phyloP scores from a whole-genome alignment of 1,140 invertebrate species.

The Drosophila ficusphila region DNA sequence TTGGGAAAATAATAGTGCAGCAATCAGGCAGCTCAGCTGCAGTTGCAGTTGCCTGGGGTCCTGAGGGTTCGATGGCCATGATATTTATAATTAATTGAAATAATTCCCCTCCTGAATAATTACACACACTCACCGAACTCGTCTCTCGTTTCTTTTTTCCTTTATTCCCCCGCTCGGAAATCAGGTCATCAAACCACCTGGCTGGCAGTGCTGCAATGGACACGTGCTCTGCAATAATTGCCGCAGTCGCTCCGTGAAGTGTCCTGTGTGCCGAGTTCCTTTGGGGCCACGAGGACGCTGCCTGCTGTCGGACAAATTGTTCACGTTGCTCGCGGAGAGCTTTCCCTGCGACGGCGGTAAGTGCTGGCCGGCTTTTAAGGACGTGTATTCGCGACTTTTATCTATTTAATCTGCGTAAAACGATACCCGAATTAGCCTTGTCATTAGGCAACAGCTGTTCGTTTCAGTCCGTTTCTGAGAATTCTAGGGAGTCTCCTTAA shows the following conservation, averaged over 20 bases:
- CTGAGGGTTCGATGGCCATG: neutral
- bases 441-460: conserved; percentile 50
- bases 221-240: conserved; percentile 84
- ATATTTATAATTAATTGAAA: conserved; percentile 34
- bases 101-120: conserved; percentile 28
- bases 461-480: neutral
- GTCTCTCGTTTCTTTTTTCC: neutral
- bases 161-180: conserved; percentile 9
- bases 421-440: conserved; percentile 57
- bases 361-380: conserved; percentile 20
- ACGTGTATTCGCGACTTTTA: conserved; percentile 17
- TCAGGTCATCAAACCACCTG: conserved; percentile 84
- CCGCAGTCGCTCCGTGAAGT: conserved; percentile 83
- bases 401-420: conserved; percentile 35
- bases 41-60: neutral
- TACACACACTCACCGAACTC: conserved; percentile 7
- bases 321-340: conserved; percentile 83
- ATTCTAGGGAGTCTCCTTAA: neutral
- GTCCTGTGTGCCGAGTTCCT: conserved; percentile 84
- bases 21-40: conserved; percentile 15
- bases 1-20: conserved; percentile 7
- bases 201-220: conserved; percentile 85
- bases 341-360: conserved; percentile 84
- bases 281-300: conserved; percentile 83
- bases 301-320: conserved; percentile 84